Base-by-base conservation (phyloP, 92 coral and sea anemone genomes). In the Palythoa caribaeorum region DNA sequence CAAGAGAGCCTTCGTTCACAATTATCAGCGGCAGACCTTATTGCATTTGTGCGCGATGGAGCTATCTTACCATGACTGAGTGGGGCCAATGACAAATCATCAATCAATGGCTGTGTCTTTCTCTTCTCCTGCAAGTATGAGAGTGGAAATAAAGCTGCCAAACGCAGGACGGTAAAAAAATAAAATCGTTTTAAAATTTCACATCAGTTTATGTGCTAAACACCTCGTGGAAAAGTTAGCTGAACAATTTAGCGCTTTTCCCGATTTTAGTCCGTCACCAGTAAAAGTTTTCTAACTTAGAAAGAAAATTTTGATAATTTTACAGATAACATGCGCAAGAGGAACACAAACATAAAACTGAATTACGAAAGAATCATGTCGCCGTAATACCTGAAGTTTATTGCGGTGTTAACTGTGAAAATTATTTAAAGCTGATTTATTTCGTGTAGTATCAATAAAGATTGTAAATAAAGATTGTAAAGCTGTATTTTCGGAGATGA, bases 31-130 rank as follows among this genome's bases (percentile, higher is more conserved):
- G 92, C 94, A 54, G 85, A 88, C 65, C 94, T 92, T 66, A 87
- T 81, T 19, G 92, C 94, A 38, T 92, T 92, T 80, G 92, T 92
- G 55, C 80, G 84, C 52, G 94, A 92, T 71, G 94, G 87, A 16
- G 92, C 94, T 50, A 78, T 92, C 47, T 79, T 92, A 54, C 94
- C 94, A 2, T 90, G 94, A 2, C 38, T 79, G 16, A 92, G 94
- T 16, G 94, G 94, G 1, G 94, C 94, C 9, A 85, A 92, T 66
- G 94, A 92, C 86, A 73, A 86, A 54, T 92, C 94, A 5, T 44
- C 59, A 50, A 84, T 73, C 92, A 35, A 53, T 47, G 76, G 92
- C 90, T 47, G 90, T 90, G 53, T 74, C 84, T 55, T 92, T 92
- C 73, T 88, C 83, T 20, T 88, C 89, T 71, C 94, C 94, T 16